Evolutionary conservation across 23 tunicate species (phyloP).

Genomic region (Aplidium turbinatum): DNA sequence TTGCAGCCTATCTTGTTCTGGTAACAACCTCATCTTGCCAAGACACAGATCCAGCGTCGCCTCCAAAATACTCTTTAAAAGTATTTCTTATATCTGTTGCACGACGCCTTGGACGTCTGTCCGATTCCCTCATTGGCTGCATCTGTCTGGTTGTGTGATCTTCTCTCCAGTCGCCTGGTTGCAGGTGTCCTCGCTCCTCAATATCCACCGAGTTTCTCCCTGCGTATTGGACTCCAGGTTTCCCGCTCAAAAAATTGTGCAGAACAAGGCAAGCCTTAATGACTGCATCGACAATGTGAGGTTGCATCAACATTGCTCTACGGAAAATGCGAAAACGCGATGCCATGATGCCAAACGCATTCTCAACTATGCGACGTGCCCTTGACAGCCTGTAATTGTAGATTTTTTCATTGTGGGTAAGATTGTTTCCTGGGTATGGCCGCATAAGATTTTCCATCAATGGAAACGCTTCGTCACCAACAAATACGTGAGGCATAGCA

Average conservation of each 20-base stretch:
- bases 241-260: not conserved
- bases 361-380: conserved; percentile 39
- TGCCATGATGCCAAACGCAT: conserved; percentile 46
- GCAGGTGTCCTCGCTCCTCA: not conserved
- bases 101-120: no score
- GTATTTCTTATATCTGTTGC: no score
- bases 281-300: not conserved
- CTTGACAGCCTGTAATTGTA: conserved; percentile 46
- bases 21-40: no score
- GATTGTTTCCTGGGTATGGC: conserved; percentile 39
- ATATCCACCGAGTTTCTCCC: not conserved
- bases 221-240: not conserved
- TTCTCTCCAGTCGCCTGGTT: not conserved
- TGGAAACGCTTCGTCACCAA: conserved; percentile 75
- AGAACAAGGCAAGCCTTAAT: not conserved
- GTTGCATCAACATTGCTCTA: not conserved
- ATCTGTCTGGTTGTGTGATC: not conserved
- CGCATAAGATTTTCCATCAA: conserved; percentile 28
- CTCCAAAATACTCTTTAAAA: no score
- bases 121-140: no score
- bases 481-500: conserved; percentile 33
- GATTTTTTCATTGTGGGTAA: not conserved
- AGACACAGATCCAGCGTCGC: no score
- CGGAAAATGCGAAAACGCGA: conserved; percentile 2
- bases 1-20: no score